A percentile compares a stretch with the other conserved stretches of the same genome.
Evolutionary conservation across 1,140 invertebrate genomes (phyloP).

Genomic region (Papilio xuthus): DNA sequence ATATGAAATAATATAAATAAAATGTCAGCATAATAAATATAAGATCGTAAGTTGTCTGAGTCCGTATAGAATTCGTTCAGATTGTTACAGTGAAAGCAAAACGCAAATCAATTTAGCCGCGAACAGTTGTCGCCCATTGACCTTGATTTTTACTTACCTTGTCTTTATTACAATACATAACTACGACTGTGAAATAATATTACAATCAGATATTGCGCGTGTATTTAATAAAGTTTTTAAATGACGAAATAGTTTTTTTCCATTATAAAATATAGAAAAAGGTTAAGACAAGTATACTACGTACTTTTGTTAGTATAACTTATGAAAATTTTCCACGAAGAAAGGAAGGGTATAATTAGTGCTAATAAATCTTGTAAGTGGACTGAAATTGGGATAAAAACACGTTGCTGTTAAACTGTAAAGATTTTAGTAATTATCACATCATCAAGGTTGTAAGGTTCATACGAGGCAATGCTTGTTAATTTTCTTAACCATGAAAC

Average conservation of each 20-base stretch:
- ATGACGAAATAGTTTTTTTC: neutral
- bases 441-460: neutral
- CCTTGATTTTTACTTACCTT: slow-evolving; percentile 20
- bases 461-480: neutral
- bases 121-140: neutral
- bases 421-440: too few species aligned
- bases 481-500: slow-evolving; percentile 1
- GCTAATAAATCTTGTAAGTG: neutral
- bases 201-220: neutral
- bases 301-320: neutral
- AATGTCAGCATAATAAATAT: neutral
- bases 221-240: neutral
- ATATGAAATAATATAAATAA: neutral
- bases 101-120: slow-evolving; percentile 9
- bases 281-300: neutral
- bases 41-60: neutral
- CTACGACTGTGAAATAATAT: neutral
- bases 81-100: slow-evolving; percentile 18
- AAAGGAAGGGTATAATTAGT: neutral
- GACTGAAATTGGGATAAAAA: neutral
- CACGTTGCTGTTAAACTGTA: neutral
- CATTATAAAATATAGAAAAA: neutral
- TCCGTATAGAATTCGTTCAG: neutral
- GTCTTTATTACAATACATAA: slow-evolving; percentile 18
- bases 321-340: neutral